Base-by-base conservation (phyloP, 2,888 invertebrate genomes). In the Glomeris marginata region DNA sequence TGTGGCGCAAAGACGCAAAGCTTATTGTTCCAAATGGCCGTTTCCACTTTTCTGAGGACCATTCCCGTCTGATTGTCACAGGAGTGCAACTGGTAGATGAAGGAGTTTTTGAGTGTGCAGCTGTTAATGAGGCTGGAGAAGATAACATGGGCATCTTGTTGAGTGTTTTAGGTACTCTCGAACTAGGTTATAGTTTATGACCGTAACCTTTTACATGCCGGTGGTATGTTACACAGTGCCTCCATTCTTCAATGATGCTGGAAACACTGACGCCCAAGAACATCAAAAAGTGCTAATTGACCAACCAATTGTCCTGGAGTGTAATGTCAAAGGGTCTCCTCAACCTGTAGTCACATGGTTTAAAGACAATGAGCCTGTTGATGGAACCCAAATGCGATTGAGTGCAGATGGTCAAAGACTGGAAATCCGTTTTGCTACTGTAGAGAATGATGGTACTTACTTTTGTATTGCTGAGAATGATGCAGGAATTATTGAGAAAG, bases 391-490 rank as follows among this genome's bases (percentile, higher is more conserved):
- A 16, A 33, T 41, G 8, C 16, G 33, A 13, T 6, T 46, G 38
- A 18, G 11, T 35, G 8, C 38, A 15, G 45, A 49, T 21, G 41
- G 47, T 22, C 33, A 15, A 22, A n/a, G 28, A 21, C 15, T 56
- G 21, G 47, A 52, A 11, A 43, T 56, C n/a, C 40, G 36, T 10
- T 41, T 37, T 13, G 61, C 61, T 5, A 60, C 62, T 52, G 60
- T 61, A 41, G 55, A 57, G 43, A 66, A 72, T 55, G 59, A 63
- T 36, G 72, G 71, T 1, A 60, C 62, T 6, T 73, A 71, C 58
- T 63, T 65, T 41, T 80, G 79, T 60, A 63, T 74, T 1, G 77
- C 71, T 1, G 67, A 66, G 51, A 80, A 78, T 58, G 59, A 61
- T 18, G 74, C 75, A 35, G 78, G 78, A 0, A 64, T 66, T 3